Conservation (phyloP, 2,797 vertebrate genomes). For the Chromobotia macracanthus region DNA sequence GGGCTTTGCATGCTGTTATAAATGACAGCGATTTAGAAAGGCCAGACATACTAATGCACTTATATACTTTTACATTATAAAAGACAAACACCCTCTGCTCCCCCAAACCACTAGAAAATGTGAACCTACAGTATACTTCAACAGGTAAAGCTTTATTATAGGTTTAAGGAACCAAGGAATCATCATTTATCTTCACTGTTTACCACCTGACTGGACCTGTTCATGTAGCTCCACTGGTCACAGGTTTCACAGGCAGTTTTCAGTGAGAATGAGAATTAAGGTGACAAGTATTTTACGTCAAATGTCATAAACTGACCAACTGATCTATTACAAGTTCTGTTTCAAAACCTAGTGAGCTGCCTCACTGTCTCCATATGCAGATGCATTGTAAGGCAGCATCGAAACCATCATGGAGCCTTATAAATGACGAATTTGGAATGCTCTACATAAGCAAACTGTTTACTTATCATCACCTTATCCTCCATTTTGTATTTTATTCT, state of each 20-base stretch:
- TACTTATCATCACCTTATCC: not conserved
- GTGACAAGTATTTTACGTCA: not conserved
- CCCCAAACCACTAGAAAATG: not conserved
- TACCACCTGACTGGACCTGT: not conserved
- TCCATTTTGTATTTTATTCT: not conserved
- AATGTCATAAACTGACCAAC: no score
- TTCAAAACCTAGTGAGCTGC: no score
- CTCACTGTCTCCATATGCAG: no score
- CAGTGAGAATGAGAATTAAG: no score
- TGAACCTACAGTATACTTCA: not conserved
- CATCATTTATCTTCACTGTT: not conserved
- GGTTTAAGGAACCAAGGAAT: not conserved
- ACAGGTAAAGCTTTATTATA: not conserved
- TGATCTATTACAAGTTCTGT: no score
- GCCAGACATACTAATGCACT: constrained; percentile 7
- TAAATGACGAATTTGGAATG: no score
- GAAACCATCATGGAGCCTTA: no score
- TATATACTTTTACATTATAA: constrained; percentile 25
- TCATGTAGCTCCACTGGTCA: no score
- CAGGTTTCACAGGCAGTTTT: no score
- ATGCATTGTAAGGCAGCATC: no score
- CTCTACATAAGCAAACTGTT: no score
- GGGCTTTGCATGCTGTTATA: not conserved
- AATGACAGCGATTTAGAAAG: constrained; percentile 12
- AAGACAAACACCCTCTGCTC: constrained; percentile 2